phyloP scores from a whole-genome alignment of 2,888 invertebrate genomes.

The Leucoptera coffeella region DNA sequence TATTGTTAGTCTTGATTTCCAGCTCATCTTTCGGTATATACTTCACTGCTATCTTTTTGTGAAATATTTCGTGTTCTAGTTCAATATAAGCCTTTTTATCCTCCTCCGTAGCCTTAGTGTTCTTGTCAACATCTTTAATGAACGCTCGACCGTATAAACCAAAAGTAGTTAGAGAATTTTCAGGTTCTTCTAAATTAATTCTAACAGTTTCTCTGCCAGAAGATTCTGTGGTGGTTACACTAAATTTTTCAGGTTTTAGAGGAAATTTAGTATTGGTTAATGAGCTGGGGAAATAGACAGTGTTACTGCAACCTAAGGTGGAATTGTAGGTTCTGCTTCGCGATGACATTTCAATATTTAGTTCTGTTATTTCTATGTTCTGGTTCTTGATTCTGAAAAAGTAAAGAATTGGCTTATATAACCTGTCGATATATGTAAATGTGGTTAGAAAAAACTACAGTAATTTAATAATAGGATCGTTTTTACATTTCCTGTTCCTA shows the following conservation, averaged over 20 bases:
- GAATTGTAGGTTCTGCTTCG: constrained; percentile 19
- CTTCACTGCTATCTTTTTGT: no score
- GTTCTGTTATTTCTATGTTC: constrained; percentile 25
- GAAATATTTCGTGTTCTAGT: constrained; percentile 16
- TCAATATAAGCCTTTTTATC: constrained; percentile 17
- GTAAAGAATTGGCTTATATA: neutral
- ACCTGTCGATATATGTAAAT: no score
- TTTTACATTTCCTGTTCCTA: no score
- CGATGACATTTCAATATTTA: constrained; percentile 38
- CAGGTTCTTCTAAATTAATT: constrained; percentile 20
- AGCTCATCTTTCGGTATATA: no score
- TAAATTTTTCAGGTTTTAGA: constrained; percentile 20
- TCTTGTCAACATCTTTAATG: constrained; percentile 32
- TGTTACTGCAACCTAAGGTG: constrained; percentile 22
- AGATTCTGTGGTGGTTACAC: constrained; percentile 9
- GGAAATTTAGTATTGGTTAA: constrained; percentile 42
- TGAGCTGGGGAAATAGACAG: constrained; percentile 43
- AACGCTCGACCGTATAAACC: constrained; percentile 39
- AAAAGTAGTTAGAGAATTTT: constrained; percentile 37
- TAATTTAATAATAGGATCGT: no score
- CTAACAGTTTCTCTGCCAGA: constrained; percentile 11
- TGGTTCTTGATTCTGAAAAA: constrained; percentile 32
- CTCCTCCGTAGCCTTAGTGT: constrained; percentile 12
- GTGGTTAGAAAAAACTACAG: no score
- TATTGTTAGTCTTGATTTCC: no score